Base-by-base conservation (phyloP, 2,797 vertebrate species). In the Lepus townsendii region DNA sequence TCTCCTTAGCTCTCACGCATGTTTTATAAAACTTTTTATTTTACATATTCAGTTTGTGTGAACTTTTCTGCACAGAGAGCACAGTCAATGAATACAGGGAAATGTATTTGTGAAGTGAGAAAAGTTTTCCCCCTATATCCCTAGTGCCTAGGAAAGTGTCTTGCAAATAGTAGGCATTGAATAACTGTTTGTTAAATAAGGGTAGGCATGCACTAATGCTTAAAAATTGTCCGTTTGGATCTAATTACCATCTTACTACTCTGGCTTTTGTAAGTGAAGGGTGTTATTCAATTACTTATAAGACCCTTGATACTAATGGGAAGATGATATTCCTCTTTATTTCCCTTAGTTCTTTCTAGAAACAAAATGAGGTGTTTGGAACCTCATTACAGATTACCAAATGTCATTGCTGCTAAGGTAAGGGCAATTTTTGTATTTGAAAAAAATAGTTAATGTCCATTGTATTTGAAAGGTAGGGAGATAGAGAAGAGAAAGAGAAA, bases 101-200 rank as follows among this genome's bases (percentile, higher is more conserved):
- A 60, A 57, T 83, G 52, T 68, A 69, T 91, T 69, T 27, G 54
- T 0, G 4, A 20, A 24, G 7, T 63, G 6, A 13, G 12, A 2
- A 52, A 50, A 47, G 38, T 20, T 42, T 54, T 88, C 90, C 32
- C n/a, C 2, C 8, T 60, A 0, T 72, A 63, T 57, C 0, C 7
- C 7, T 26, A 77, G 35, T 66, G 63, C 4, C 11, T 66, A 88
- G 27, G 77, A 83, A 94, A 79, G 9, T 85, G 3, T 19, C 35
- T 83, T 30, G n/a, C 6, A 91, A 82, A 71, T 30, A 62, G 2
- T 27, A 69, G 19, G 16, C 14, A 54, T 19, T 77, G 24, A 82
- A 30, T 65, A 77, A 83, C 84, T 57, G 65, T 77, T 90, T 90
- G n/a, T 82, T 95, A 71, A 75, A 54, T 89, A 27, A 69, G 80